Conservation (phyloP, 2,888 invertebrate genomes). For the Melanchra persicariae region DNA sequence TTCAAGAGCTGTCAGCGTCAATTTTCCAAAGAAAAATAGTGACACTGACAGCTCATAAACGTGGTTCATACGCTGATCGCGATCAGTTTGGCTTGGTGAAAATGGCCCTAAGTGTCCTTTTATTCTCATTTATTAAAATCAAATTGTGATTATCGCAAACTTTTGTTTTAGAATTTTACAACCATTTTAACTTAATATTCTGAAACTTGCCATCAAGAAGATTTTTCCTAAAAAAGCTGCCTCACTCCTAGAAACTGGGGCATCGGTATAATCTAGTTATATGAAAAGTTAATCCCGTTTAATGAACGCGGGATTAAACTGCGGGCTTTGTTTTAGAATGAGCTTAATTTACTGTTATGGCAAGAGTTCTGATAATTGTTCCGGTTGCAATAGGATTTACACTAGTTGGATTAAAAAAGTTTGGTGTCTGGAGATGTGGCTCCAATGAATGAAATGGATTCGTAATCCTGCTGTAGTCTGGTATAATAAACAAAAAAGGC, state of each 20-base stretch:
- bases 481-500: too few relatives aligned
- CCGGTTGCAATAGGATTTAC: constrained; percentile 20
- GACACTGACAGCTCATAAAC: too few relatives aligned
- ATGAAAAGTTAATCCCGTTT: constrained; percentile 59
- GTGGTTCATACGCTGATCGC: too few relatives aligned
- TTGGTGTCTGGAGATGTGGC: neutral
- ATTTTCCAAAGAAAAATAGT: too few relatives aligned
- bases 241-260: constrained; percentile 35
- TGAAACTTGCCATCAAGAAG: neutral
- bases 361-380: constrained; percentile 47
- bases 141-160: neutral
- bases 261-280: constrained; percentile 49
- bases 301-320: constrained; percentile 40
- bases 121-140: too few relatives aligned
- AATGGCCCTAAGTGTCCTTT: too few relatives aligned
- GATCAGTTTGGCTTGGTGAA: too few relatives aligned
- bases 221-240: constrained; percentile 2
- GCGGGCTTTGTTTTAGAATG: constrained; percentile 35
- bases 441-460: neutral
- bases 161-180: neutral
- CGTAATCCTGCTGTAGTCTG: neutral
- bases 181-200: neutral
- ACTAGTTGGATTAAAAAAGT: constrained; percentile 2
- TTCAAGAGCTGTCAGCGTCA: too few relatives aligned
- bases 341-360: constrained; percentile 44